phyloP scores from a whole-genome alignment of 1,140 invertebrate genomes.

The Diorhabda sublineata region DNA sequence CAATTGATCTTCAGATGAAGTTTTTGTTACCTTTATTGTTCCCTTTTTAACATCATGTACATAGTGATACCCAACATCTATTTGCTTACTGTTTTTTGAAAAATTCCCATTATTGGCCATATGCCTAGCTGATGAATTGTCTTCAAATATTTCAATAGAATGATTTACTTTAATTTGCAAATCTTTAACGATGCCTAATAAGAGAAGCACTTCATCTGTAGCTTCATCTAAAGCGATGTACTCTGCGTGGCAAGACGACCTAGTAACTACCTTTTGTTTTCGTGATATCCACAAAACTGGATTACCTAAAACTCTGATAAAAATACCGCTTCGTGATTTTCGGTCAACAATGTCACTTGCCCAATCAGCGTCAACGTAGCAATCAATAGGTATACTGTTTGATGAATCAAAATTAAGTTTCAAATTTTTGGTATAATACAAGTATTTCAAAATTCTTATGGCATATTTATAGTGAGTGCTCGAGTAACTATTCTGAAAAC shows the following conservation, averaged over 20 bases:
- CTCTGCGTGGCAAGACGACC: constrained; percentile 39
- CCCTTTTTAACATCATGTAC: not conserved
- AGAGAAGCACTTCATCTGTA: constrained; percentile 9
- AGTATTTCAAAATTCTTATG: no score
- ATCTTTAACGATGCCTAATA: constrained; percentile 14
- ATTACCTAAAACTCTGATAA: no score
- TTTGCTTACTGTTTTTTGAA: constrained; percentile 15
- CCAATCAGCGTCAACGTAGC: no score
- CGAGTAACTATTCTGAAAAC: no score
- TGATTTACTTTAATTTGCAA: constrained; percentile 6
- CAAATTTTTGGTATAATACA: no score
- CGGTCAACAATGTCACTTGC: no score
- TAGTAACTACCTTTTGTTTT: constrained; percentile 40
- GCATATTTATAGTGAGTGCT: no score
- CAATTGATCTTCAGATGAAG: constrained; percentile 12
- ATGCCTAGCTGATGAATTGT: constrained; percentile 14
- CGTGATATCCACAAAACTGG: constrained; percentile 42
- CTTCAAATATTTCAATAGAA: constrained; percentile 16
- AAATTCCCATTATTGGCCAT: constrained; percentile 13
- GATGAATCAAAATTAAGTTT: no score
- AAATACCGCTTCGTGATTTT: no score
- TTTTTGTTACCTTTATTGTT: constrained; percentile 8
- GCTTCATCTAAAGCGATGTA: constrained; percentile 41
- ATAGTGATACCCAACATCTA: constrained; percentile 11
- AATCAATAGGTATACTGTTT: no score